Conservation (phyloP, 2,797 vertebrate genomes). For the Percopsis omiscomaycus region DNA sequence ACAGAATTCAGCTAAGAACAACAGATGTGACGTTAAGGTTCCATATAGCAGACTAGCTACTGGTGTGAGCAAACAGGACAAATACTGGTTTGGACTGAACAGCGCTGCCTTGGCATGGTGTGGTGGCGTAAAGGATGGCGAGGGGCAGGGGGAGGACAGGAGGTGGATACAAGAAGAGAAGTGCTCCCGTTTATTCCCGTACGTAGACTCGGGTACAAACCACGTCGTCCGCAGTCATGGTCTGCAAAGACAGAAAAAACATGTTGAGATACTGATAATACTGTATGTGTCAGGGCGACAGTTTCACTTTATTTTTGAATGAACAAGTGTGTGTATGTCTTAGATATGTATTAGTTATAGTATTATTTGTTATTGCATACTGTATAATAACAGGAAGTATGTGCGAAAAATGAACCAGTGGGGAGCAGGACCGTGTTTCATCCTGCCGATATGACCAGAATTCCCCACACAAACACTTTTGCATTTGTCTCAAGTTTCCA, state of each 20-base stretch:
- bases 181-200: constrained; percentile 71
- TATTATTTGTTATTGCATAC: too few relatives aligned
- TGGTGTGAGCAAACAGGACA: constrained; percentile 40
- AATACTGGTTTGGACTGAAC: not conserved
- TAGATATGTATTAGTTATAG: too few relatives aligned
- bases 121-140: constrained; percentile 28
- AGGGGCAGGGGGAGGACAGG: not conserved
- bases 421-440: too few relatives aligned
- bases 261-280: not conserved
- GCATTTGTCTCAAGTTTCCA: too few relatives aligned
- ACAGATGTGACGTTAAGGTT: constrained; percentile 35
- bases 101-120: constrained; percentile 1
- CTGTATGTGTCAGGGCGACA: not conserved
- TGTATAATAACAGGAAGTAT: too few relatives aligned
- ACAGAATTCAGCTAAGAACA: constrained; percentile 32
- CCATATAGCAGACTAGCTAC: constrained; percentile 30
- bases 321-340: too few relatives aligned
- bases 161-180: constrained; percentile 39
- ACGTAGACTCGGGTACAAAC: constrained; percentile 78
- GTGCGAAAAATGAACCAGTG: too few relatives aligned
- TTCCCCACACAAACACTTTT: too few relatives aligned
- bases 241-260: constrained; percentile 62
- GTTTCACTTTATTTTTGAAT: not conserved
- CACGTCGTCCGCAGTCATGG: constrained; percentile 77
- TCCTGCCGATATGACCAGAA: too few relatives aligned